Conservation (phyloP, 2,113 vertebrate species). For the Hiodon alosoides region DNA sequence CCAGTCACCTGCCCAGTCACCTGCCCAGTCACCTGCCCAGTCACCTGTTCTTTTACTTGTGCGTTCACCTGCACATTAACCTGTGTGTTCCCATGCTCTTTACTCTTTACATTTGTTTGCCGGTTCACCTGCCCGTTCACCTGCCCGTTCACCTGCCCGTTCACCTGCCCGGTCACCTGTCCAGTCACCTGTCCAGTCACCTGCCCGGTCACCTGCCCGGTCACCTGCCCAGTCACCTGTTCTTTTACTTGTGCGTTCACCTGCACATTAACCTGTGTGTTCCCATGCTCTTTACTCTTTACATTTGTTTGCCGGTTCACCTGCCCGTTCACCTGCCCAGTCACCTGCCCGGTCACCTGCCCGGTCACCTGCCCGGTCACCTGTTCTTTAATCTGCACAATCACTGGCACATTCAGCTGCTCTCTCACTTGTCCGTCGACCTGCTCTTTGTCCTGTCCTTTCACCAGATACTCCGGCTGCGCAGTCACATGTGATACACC, state of each 20-base stretch:
- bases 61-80: constrained; percentile 34
- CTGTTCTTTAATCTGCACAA: too few relatives aligned
- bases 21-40: constrained; percentile 21
- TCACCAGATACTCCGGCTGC: constrained; percentile 37
- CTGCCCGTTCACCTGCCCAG: constrained; percentile 37
- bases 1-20: constrained; percentile 32
- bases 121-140: background rate
- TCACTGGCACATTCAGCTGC: too few relatives aligned
- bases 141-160: background rate
- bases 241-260: constrained; percentile 29
- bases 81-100: constrained; percentile 30
- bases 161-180: constrained; percentile 14
- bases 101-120: too few relatives aligned
- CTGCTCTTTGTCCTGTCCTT: background rate
- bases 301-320: constrained; percentile 17
- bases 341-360: constrained; percentile 9
- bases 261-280: constrained; percentile 30
- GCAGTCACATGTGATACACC: constrained; percentile 39
- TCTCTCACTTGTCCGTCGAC: too few relatives aligned
- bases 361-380: background rate
- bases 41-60: constrained; percentile 24
- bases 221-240: constrained; percentile 28
- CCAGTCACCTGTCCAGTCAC: constrained; percentile 21
- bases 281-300: constrained; percentile 28
- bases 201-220: constrained; percentile 4